Conservation (phyloP, 2,113 vertebrate species). For the Epinephelus cyanopodus region DNA sequence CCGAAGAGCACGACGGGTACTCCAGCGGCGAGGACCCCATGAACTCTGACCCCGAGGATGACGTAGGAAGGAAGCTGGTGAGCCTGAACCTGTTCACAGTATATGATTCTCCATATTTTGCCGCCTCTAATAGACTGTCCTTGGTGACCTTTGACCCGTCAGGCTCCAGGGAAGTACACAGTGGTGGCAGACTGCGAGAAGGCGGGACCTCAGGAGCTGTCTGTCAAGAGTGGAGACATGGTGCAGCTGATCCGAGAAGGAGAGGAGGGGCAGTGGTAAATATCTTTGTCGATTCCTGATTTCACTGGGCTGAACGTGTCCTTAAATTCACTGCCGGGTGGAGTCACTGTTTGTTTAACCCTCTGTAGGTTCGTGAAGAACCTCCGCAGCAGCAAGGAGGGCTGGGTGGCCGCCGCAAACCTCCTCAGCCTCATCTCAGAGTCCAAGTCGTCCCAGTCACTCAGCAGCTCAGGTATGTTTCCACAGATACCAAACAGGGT, state of each 20-base stretch:
- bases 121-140: neutral
- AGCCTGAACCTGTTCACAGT: conserved; percentile 24
- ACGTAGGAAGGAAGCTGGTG: conserved; percentile 92
- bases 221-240: conserved; percentile 90
- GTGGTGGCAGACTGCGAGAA: conserved; percentile 89
- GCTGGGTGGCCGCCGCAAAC: conserved; percentile 90
- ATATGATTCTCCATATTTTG: neutral
- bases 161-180: conserved; percentile 93
- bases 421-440: conserved; percentile 89
- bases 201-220: conserved; percentile 86
- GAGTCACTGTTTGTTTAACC: neutral
- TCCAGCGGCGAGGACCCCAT: conserved; percentile 93
- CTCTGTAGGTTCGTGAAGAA: conserved; percentile 92
- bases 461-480: conserved; percentile 91
- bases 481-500: too few species aligned
- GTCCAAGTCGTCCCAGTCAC: conserved; percentile 91
- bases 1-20: conserved; percentile 93
- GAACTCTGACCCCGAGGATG: conserved; percentile 95
- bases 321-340: too few species aligned
- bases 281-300: neutral
- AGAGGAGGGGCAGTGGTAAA: conserved; percentile 92
- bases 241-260: conserved; percentile 93
- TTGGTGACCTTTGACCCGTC: conserved; percentile 14
- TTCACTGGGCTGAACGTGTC: too few species aligned
- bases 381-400: conserved; percentile 89